Conservation (phyloP, 2,113 vertebrate genomes). For the Plotosus lineatus region DNA sequence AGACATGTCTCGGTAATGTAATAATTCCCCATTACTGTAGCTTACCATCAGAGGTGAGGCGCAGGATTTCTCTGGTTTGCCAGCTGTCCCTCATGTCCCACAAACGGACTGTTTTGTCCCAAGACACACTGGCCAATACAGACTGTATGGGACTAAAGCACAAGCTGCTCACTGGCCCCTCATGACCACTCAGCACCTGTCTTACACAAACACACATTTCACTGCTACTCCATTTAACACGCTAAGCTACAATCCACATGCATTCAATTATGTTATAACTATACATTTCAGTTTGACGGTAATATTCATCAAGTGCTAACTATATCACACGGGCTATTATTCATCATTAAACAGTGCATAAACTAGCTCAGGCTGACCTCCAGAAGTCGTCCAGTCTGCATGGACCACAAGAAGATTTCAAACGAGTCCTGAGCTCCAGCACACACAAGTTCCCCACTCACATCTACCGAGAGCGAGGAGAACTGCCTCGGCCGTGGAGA, state of each 20-base stretch:
- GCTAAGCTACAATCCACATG: neutral
- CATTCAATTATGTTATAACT: neutral
- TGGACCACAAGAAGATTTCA: slow-evolving; percentile 96
- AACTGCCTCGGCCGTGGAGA: slow-evolving; percentile 91
- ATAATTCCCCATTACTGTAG: neutral
- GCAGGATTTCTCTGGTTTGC: slow-evolving; percentile 87
- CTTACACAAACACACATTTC: slow-evolving; percentile 15
- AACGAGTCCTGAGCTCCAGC: slow-evolving; percentile 95
- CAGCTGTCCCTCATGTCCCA: slow-evolving; percentile 99
- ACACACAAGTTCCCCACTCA: slow-evolving; percentile 88
- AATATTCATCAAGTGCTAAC: neutral
- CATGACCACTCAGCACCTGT: slow-evolving; percentile 89
- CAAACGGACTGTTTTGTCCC: slow-evolving; percentile 89
- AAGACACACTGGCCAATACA: slow-evolving; percentile 90
- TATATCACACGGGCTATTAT: neutral
- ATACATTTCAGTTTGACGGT: neutral
- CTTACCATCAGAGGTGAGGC: slow-evolving; percentile 83
- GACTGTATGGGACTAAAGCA: slow-evolving; percentile 87
- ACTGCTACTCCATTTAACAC: neutral
- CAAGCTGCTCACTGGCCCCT: slow-evolving; percentile 88
- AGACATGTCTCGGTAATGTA: neutral
- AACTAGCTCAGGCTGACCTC: slow-evolving; percentile 73
- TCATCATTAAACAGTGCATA: neutral
- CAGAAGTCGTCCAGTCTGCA: slow-evolving; percentile 93
- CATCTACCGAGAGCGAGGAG: slow-evolving; percentile 87